phyloP scores from a whole-genome alignment of 2,113 vertebrate genomes.

The Sialia sialis region DNA sequence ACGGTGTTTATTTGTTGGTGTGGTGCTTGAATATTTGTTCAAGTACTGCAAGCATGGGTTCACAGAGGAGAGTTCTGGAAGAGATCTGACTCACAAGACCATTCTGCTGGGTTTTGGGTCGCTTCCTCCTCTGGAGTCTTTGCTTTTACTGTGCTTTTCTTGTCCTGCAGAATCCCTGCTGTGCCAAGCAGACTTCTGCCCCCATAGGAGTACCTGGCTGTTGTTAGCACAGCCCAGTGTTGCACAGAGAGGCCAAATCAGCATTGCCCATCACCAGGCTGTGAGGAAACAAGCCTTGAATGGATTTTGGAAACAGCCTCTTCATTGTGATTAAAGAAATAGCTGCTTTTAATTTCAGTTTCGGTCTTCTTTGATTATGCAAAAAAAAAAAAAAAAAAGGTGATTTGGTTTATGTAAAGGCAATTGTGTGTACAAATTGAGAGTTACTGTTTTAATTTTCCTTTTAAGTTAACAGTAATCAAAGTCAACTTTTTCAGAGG shows the following conservation, averaged over 20 bases:
- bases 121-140: background rate
- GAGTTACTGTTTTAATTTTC: background rate
- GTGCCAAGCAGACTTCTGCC: background rate
- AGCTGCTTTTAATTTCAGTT: background rate
- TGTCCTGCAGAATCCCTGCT: background rate
- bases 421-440: no score
- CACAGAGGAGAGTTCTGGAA: background rate
- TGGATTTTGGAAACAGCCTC: background rate
- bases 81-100: background rate
- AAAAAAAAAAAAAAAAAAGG: background rate
- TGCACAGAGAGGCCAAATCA: background rate
- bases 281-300: background rate
- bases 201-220: accelerated
- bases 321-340: background rate
- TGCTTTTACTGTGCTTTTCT: background rate
- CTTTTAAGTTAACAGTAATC: background rate
- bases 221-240: accelerated
- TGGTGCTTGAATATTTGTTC: background rate
- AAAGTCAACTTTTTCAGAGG: background rate
- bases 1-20: background rate
- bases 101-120: background rate
- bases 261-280: accelerated
- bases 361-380: background rate
- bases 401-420: background rate
- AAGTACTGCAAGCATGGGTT: background rate